A percentile compares a stretch with the other conserved stretches of the same genome.
Evolutionary conservation across 1,140 invertebrate genomes (phyloP).

Genomic region (Lordiphosa mommai): DNA sequence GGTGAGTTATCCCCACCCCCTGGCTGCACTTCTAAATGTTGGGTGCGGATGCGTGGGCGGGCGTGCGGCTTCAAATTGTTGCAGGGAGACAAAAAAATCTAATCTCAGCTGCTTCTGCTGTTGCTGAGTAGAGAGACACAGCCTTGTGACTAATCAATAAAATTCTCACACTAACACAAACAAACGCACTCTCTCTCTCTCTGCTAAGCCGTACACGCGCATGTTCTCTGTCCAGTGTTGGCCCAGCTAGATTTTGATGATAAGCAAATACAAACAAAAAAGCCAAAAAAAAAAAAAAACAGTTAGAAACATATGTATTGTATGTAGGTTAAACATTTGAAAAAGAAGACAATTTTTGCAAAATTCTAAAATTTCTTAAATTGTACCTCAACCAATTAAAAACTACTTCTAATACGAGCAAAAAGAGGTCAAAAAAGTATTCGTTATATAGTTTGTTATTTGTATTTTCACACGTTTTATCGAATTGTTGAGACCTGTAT

Average conservation of each 20-base stretch:
- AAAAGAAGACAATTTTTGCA: too few relatives aligned
- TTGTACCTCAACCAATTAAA: too few relatives aligned
- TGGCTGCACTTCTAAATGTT: conserved; percentile 1
- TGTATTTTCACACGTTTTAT: too few relatives aligned
- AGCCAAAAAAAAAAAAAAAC: too few relatives aligned
- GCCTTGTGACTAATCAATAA: conserved; percentile 78
- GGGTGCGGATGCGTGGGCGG: neutral
- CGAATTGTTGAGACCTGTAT: too few relatives aligned
- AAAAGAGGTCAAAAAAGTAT: too few relatives aligned
- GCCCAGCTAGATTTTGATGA: conserved; percentile 12
- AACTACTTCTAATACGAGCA: too few relatives aligned
- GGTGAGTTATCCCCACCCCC: conserved; percentile 44
- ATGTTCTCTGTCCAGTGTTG: conserved; percentile 27
- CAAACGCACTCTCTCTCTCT: conserved; percentile 1
- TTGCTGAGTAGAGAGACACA: conserved; percentile 14
- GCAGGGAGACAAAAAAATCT: conserved; percentile 5
- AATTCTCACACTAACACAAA: conserved; percentile 42
- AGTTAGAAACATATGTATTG: too few relatives aligned
- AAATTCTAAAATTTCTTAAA: too few relatives aligned
- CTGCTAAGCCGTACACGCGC: conserved; percentile 33
- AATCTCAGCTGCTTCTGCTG: conserved; percentile 43
- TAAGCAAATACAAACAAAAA: conserved; percentile 4
- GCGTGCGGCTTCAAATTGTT: neutral
- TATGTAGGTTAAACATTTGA: too few relatives aligned
- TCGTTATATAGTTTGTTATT: too few relatives aligned